A percentile compares a stretch with the other conserved stretches of the same genome.
Evolutionary conservation across 1,140 invertebrate species (phyloP).

Genomic region (Lepidurus apus): DNA sequence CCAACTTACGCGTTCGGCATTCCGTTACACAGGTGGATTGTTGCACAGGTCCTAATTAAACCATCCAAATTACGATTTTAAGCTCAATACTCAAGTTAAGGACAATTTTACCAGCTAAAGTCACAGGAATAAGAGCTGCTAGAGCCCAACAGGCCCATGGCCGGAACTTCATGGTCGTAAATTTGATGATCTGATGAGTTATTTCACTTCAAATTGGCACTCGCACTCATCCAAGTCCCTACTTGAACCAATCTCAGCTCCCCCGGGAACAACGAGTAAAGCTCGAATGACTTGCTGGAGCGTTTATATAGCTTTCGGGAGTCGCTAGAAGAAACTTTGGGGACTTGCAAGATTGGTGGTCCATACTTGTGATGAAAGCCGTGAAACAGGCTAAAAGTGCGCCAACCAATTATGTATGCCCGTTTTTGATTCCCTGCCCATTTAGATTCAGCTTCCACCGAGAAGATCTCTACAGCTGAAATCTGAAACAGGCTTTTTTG

Average conservation of each 20-base stretch:
- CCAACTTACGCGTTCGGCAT: slow-evolving; percentile 32
- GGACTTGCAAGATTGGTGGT: not conserved
- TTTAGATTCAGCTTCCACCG: too few relatives aligned
- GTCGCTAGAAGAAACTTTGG: not conserved
- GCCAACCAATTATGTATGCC: not conserved
- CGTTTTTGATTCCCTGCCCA: too few relatives aligned
- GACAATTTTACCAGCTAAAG: slow-evolving; percentile 16
- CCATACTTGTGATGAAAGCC: not conserved
- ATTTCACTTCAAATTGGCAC: not conserved
- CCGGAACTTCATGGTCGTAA: not conserved
- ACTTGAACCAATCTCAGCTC: not conserved
- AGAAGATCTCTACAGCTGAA: not conserved
- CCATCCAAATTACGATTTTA: not conserved
- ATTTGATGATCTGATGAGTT: not conserved
- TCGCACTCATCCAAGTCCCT: not conserved
- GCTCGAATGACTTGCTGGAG: not conserved
- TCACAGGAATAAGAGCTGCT: not conserved
- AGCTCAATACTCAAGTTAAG: not conserved
- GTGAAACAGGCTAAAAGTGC: not conserved
- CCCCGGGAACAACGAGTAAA: not conserved
- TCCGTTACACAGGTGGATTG: slow-evolving; percentile 28
- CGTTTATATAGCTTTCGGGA: not conserved
- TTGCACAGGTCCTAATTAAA: slow-evolving; percentile 28
- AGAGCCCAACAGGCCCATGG: slow-evolving; percentile 1
- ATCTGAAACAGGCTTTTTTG: not conserved